A percentile compares a stretch with the other conserved stretches of the same genome.
Evolutionary conservation across 2,888 invertebrate genomes (phyloP).

Genomic region (Tetropium fuscum): DNA sequence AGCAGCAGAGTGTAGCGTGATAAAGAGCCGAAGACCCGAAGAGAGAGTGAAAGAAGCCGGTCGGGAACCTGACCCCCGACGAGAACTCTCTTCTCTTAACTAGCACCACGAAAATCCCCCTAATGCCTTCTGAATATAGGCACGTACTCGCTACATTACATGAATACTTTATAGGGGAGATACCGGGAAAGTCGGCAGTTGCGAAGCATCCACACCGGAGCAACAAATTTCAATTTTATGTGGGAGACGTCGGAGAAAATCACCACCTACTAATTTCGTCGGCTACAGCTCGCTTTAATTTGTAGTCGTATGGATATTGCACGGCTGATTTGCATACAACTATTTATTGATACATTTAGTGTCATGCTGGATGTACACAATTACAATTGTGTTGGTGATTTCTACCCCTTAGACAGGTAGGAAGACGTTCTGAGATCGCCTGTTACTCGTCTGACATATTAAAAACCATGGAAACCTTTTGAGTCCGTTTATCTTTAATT

Average conservation of each 20-base stretch:
- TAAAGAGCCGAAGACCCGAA: neutral
- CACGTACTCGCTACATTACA: slow-evolving; percentile 45
- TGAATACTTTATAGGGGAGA: slow-evolving; percentile 47
- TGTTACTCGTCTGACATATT: no score
- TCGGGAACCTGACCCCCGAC: neutral
- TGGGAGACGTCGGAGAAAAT: slow-evolving; percentile 25
- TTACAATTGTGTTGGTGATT: no score
- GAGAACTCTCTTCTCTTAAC: slow-evolving; percentile 9
- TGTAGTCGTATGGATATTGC: neutral
- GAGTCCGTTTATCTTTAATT: no score
- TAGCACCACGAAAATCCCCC: slow-evolving; percentile 29
- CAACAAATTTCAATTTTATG: slow-evolving; percentile 41
- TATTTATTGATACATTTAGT: no score
- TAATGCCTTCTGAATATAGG: slow-evolving; percentile 38
- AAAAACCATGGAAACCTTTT: no score
- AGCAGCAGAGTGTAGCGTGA: slow-evolving; percentile 11
- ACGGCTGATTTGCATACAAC: neutral
- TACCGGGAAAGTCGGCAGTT: slow-evolving; percentile 27
- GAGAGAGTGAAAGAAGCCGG: slow-evolving; percentile 5
- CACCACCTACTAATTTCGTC: slow-evolving; percentile 18
- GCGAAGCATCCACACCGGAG: slow-evolving; percentile 30
- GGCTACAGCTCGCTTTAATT: neutral
- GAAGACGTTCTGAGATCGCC: no score
- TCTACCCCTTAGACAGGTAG: no score
- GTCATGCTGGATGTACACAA: no score